These are phyloP conservation scores for Cheilosia variabilis DNA, from an alignment of 2,888 invertebrate species.

Conservation along the genomic window DNA sequence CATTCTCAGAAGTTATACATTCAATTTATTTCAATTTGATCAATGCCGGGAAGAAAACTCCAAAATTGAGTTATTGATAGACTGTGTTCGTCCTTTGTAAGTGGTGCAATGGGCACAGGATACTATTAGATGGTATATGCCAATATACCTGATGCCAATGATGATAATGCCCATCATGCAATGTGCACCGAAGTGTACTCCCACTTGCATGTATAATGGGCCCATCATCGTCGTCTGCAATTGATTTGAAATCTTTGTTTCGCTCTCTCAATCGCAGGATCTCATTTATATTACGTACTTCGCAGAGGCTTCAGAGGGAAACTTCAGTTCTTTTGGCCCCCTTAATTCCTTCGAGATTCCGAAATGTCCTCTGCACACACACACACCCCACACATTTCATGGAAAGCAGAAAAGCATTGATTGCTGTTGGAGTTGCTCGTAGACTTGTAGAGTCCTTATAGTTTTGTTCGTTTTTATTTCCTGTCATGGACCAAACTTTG, in stretches of 20 bases:
- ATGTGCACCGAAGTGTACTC: constrained; percentile 7
- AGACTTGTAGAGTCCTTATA: constrained; percentile 27
- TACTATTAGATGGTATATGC: not conserved
- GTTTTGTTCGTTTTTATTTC: constrained; percentile 4
- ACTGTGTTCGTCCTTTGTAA: constrained; percentile 45
- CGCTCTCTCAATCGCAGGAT: constrained; percentile 35
- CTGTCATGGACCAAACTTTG: constrained; percentile 55
- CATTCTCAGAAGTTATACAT: constrained; percentile 67
- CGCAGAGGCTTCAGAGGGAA: constrained; percentile 17
- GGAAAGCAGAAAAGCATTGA: not conserved
- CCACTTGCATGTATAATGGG: constrained; percentile 29
- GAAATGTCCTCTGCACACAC: constrained; percentile 44
- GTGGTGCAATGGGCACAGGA: constrained; percentile 21
- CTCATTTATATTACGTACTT: constrained; percentile 60
- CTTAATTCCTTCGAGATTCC: constrained; percentile 49
- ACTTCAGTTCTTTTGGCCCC: constrained; percentile 43
- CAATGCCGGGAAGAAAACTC: constrained; percentile 58
- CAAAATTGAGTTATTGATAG: constrained; percentile 65
- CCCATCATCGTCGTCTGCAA: constrained; percentile 63
- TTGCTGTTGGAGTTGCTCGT: constrained; percentile 43
- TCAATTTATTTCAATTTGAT: constrained; percentile 73
- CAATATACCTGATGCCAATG: constrained; percentile 35
- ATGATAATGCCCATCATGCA: constrained; percentile 15
- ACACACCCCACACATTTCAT: not conserved
- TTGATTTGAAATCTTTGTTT: constrained; percentile 50